phyloP scores from a whole-genome alignment of 2,113 vertebrate genomes.

The Chloropsis hardwickii region DNA sequence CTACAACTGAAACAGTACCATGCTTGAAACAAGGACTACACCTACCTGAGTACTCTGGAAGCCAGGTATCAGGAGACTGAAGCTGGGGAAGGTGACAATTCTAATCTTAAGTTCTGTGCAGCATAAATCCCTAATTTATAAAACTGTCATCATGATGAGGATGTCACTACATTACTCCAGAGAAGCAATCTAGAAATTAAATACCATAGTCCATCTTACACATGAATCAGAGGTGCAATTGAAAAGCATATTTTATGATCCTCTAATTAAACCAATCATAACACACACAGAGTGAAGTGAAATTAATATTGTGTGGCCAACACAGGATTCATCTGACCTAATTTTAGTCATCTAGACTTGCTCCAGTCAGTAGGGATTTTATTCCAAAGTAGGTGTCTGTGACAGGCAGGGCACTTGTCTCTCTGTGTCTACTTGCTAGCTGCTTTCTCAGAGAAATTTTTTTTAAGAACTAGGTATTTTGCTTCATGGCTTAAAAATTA shows the following conservation, averaged over 20 bases:
- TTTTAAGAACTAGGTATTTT: not conserved
- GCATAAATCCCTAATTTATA: not conserved
- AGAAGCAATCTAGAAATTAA: not conserved
- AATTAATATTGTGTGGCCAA: not conserved
- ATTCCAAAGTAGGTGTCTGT: not conserved
- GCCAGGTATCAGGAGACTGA: not conserved
- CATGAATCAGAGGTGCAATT: not conserved
- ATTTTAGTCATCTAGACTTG: not conserved
- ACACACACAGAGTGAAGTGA: not conserved
- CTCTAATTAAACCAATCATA: not conserved
- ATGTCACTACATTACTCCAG: not conserved
- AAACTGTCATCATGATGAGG: not conserved
- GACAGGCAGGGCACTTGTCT: not conserved
- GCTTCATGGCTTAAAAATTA: not conserved
- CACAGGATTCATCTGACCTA: not conserved
- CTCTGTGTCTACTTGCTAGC: not conserved
- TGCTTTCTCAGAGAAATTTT: not conserved
- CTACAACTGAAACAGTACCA: accelerated
- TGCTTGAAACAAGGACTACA: not conserved
- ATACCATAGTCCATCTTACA: not conserved
- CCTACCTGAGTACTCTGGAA: not conserved
- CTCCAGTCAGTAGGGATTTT: not conserved
- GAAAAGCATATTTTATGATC: not conserved
- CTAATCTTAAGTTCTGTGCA: not conserved
- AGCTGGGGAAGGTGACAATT: not conserved